Evolutionary conservation across 2,888 invertebrate genomes (phyloP).

Genomic region (Netelia melanura): DNA sequence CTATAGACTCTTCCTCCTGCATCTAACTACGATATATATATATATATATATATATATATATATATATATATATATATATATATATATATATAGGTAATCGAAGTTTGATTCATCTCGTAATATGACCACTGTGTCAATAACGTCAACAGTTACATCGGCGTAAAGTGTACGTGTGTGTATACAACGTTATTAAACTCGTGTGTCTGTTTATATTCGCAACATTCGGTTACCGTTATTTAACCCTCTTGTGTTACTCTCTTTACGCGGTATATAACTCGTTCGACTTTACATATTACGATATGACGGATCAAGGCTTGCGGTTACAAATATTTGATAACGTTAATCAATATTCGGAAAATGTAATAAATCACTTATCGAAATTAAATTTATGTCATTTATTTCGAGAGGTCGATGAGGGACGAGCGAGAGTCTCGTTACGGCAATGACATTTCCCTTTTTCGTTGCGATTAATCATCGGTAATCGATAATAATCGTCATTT

Average conservation of each 20-base stretch:
- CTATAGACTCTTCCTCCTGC: not conserved
- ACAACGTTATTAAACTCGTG: conserved; percentile 25
- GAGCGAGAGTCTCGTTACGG: no score
- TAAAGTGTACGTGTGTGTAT: not conserved
- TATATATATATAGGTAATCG: not conserved
- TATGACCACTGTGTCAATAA: conserved; percentile 10
- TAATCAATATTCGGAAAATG: not conserved
- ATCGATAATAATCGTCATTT: not conserved
- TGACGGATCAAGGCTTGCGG: conserved; percentile 1
- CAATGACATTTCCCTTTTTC: not conserved
- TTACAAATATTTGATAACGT: not conserved
- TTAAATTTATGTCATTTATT: no score
- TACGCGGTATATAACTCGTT: not conserved
- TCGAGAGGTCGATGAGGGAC: no score
- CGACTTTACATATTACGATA: not conserved
- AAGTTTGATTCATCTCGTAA: not conserved
- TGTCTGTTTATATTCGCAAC: conserved; percentile 1
- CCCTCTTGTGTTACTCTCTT: not conserved
- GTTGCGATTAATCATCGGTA: not conserved
- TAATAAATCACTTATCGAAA: no score
- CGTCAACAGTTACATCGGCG: conserved; percentile 16
- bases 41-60: no score
- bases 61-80: no score
- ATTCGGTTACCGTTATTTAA: conserved; percentile 13
- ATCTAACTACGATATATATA: not conserved